phyloP scores from a whole-genome alignment of 2,888 invertebrate genomes.

The Drosophila affinis region DNA sequence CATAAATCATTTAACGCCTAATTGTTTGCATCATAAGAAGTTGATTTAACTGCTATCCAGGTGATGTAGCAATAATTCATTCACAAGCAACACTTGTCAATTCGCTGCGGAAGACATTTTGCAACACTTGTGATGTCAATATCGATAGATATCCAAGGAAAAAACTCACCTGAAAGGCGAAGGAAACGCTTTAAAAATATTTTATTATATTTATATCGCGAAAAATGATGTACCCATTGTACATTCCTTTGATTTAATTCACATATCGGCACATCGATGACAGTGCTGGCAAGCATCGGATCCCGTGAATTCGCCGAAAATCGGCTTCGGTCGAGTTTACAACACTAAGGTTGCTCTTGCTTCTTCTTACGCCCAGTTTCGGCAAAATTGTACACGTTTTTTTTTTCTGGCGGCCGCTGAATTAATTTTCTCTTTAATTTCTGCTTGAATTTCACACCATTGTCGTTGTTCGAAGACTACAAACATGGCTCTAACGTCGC shows the following conservation, averaged over 20 bases:
- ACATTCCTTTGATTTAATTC: neutral
- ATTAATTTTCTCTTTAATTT: slow-evolving; percentile 39
- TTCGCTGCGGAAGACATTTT: slow-evolving; percentile 40
- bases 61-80: neutral
- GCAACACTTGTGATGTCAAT: neutral
- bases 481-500: slow-evolving; percentile 94
- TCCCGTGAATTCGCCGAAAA: slow-evolving; percentile 38
- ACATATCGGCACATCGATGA: neutral
- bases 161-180: neutral
- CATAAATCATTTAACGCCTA: neutral
- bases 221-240: neutral
- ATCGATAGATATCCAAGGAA: neutral
- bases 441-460: neutral
- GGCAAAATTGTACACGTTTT: slow-evolving; percentile 79
- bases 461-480: neutral
- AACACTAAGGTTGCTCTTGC: slow-evolving; percentile 46
- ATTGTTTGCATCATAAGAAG: neutral
- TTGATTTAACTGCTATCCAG: neutral
- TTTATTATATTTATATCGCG: neutral
- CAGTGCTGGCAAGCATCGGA: slow-evolving; percentile 7
- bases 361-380: slow-evolving; percentile 62
- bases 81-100: slow-evolving; percentile 52
- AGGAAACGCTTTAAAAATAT: neutral
- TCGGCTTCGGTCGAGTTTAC: slow-evolving; percentile 18
- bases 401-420: slow-evolving; percentile 43